Evolutionary conservation across 1,140 invertebrate species (phyloP), one percentile per base, ranked within the genome.

Genomic region (Drosophila lacteicornis): DNA sequence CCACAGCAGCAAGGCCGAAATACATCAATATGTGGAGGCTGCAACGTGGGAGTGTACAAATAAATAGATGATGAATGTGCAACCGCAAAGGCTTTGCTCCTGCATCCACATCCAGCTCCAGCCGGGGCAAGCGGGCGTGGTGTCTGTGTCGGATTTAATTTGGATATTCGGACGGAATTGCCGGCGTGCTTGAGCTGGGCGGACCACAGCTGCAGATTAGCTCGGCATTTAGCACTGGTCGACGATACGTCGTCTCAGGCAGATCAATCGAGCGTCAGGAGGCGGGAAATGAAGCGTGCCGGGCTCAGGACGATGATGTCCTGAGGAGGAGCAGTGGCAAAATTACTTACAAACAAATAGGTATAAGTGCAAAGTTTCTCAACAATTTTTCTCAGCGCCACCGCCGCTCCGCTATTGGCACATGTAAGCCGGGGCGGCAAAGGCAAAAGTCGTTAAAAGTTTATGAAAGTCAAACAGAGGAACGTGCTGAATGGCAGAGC

Each of bases 361-460:
- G 70, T 75, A 75, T 79, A 85, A 85, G 74, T 85, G 57, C 68
- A 90, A 90, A 90, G 81, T 90, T 90, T 83, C 55, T 62, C 73
- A 87, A 87, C 71, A 50, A 88, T 70, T 80, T 68, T 74, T 56
- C 47, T 53, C 47, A 61, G 30, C 49, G 69, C 53, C 27, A 30
- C 42, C 42, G 47, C 42, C 59, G 53, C 33, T 40, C 12, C 22
- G 40, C 68, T 60, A 56, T 60, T 82, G 82, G 53, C 79, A 86
- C 82, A 86, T 87, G 83, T 86, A 79, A 86, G 82, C 82, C 80
- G 47, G 75, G 84, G 68, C 61, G 75, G 85, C 73, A 79, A 75
- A 79, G 81, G 88, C 90, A 91, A 91, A 91, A 91, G 90, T 91
- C 90, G 85, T 91, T 91, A 91, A 91, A 92, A 91, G 82, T 91